Percentiles rank a stretch among this genome's conserved stretches.
Conservation (phyloP, 2,888 invertebrate genomes). For the Drosophila fungiperda region DNA sequence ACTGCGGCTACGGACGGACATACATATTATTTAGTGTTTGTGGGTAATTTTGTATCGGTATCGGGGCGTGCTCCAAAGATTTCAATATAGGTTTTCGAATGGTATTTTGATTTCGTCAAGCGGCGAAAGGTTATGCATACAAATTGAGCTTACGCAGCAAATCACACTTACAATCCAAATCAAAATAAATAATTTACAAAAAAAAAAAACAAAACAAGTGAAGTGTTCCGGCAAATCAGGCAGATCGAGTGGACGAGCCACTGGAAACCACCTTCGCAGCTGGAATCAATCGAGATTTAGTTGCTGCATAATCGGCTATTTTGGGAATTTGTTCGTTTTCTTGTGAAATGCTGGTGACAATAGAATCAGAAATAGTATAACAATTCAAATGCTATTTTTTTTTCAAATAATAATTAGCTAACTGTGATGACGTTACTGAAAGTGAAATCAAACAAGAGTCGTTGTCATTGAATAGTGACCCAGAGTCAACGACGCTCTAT, state of each 20-base stretch:
- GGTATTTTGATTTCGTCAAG: conserved; percentile 51
- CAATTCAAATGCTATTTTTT: not conserved
- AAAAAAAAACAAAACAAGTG: not conserved
- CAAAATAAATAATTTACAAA: not conserved
- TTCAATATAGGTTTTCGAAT: conserved; percentile 52
- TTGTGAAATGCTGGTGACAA: not conserved
- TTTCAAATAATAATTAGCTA: not conserved
- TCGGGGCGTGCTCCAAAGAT: conserved; percentile 52
- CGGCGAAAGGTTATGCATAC: conserved; percentile 61
- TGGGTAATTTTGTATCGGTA: conserved; percentile 23
- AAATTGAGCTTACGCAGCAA: conserved; percentile 41
- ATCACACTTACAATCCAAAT: conserved; percentile 4
- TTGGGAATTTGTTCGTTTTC: conserved; percentile 12
- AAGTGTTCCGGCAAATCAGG: not conserved
- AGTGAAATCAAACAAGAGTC: not conserved
- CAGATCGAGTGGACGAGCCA: not conserved
- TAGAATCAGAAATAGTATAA: not conserved
- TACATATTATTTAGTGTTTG: conserved; percentile 5
- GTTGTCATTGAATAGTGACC: conserved; percentile 31
- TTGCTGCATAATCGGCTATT: conserved; percentile 11
- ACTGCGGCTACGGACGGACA: conserved; percentile 3
- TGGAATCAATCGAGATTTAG: conserved; percentile 5
- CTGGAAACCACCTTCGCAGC: conserved; percentile 3
- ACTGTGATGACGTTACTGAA: not conserved
- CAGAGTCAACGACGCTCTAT: conserved; percentile 32